Evolutionary conservation across 2,797 vertebrate species (phyloP).

Genomic region (Salmo trutta): DNA sequence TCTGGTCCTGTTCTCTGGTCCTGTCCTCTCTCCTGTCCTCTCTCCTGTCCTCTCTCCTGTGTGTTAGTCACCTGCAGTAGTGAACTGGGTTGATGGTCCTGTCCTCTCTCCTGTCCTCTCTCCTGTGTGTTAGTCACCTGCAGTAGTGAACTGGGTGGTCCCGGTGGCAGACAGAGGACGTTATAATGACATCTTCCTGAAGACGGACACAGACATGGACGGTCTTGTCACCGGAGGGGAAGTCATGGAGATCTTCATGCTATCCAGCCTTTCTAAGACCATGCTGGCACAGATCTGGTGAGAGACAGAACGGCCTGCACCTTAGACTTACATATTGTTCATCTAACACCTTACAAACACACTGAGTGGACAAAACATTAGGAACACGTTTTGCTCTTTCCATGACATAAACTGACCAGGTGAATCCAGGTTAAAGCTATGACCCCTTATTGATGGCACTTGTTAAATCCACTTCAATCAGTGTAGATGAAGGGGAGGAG

Average conservation of each 20-base stretch:
- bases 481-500: no score
- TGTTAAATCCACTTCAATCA: no score
- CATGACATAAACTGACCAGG: no score
- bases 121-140: slow-evolving; percentile 41
- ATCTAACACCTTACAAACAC: no score
- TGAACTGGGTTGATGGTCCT: slow-evolving; percentile 80
- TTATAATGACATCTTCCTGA: slow-evolving; percentile 91
- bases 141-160: slow-evolving; percentile 88
- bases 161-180: slow-evolving; percentile 83
- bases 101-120: neutral
- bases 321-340: neutral
- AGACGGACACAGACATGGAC: slow-evolving; percentile 87
- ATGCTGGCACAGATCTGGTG: slow-evolving; percentile 96
- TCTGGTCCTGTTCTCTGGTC: neutral
- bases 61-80: slow-evolving; percentile 57
- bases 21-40: neutral
- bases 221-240: slow-evolving; percentile 90
- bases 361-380: neutral
- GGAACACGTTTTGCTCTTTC: no score
- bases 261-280: slow-evolving; percentile 89
- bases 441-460: no score
- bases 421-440: no score
- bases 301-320: slow-evolving; percentile 42
- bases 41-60: neutral
- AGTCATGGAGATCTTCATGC: slow-evolving; percentile 98